Conservation (phyloP, 1,140 invertebrate species). For the Lanistes nyassanus region DNA sequence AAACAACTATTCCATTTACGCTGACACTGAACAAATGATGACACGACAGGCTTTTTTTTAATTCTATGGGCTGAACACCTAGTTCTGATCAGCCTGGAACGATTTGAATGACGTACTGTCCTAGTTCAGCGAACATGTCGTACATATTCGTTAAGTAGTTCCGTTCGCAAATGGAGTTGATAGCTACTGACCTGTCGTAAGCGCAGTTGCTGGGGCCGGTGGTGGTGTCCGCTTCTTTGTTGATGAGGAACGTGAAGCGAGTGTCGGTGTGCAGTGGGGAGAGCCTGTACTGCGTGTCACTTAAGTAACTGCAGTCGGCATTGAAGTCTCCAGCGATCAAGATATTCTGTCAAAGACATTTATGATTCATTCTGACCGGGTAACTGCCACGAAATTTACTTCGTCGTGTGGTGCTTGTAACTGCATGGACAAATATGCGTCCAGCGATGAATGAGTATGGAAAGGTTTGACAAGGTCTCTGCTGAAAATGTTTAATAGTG, state of each 20-base stretch:
- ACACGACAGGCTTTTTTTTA: no score
- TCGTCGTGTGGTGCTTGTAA: background rate
- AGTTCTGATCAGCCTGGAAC: no score
- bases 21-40: no score
- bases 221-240: constrained; percentile 55
- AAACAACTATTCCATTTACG: no score
- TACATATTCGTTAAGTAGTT: no score
- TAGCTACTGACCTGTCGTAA: constrained; percentile 51
- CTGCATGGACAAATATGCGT: background rate
- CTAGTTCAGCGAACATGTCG: no score
- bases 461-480: background rate
- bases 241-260: constrained; percentile 56
- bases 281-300: constrained; percentile 32
- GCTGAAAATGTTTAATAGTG: no score
- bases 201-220: constrained; percentile 49
- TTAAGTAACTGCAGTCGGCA: constrained; percentile 59
- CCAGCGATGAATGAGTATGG: no score
- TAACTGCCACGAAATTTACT: no score
- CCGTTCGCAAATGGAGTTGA: background rate
- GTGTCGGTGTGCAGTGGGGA: constrained; percentile 43
- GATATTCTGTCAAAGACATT: constrained; percentile 43
- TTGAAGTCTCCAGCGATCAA: constrained; percentile 62
- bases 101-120: no score
- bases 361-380: background rate
- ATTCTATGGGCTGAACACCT: no score